phyloP scores from a whole-genome alignment of 2,888 invertebrate genomes.

The Caenorhabditis imperialis region DNA sequence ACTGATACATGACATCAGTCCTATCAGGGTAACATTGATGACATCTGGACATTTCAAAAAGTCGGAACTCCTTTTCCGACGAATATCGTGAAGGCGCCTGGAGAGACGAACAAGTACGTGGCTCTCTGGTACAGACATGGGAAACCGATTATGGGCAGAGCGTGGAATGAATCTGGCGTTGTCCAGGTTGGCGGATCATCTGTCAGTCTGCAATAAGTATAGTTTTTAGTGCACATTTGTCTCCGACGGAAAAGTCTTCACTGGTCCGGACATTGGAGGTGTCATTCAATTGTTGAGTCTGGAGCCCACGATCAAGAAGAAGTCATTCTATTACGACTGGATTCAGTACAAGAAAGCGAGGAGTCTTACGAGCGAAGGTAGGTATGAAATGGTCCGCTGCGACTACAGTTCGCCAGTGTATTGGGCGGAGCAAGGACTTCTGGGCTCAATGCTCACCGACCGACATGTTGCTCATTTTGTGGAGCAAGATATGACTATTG shows the following conservation, averaged over 20 bases:
- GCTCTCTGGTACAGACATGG: conserved; percentile 61
- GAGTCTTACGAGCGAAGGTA: conserved; percentile 34
- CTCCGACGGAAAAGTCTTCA: conserved; percentile 38
- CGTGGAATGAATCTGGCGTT: conserved; percentile 60
- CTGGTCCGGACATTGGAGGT: conserved; percentile 54
- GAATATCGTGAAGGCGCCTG: conserved; percentile 48
- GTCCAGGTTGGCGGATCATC: conserved; percentile 29
- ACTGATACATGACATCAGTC: neutral
- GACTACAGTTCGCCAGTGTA: conserved; percentile 47
- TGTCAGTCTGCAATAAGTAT: neutral
- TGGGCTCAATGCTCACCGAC: conserved; percentile 46
- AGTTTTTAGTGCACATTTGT: conserved; percentile 53
- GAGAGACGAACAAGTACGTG: conserved; percentile 58
- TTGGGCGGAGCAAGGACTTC: conserved; percentile 47
- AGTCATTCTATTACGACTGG: conserved; percentile 59
- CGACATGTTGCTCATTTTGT: conserved; percentile 39
- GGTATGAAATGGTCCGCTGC: conserved; percentile 52
- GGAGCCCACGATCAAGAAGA: conserved; percentile 31
- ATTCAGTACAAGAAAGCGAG: conserved; percentile 34
- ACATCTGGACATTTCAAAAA: conserved; percentile 56
- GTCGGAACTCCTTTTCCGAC: conserved; percentile 56
- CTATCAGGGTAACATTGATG: conserved; percentile 51
- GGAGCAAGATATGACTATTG: conserved; percentile 20
- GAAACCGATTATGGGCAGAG: conserved; percentile 58
- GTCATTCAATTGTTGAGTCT: conserved; percentile 52